phyloP scores from a whole-genome alignment of 2,113 vertebrate genomes.

The Spea bombifrons region DNA sequence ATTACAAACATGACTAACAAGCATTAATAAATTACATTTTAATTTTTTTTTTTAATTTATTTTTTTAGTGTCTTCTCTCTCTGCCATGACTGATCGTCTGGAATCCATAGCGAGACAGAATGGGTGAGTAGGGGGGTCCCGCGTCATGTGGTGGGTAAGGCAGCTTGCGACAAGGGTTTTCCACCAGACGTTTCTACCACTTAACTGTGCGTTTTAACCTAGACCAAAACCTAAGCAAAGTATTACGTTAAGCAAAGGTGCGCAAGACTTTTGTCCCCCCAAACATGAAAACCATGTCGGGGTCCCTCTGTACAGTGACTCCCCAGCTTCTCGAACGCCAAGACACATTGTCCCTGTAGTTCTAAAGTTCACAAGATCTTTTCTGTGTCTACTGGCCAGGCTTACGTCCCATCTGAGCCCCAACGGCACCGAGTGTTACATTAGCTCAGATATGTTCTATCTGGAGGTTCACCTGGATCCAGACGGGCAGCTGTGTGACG shows the following conservation, averaged over 20 bases:
- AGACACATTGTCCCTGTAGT: not conserved
- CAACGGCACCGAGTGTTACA: constrained; percentile 95
- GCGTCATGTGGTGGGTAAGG: constrained; percentile 12
- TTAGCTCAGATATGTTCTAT: constrained; percentile 98
- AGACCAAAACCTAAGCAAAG: too few relatives aligned
- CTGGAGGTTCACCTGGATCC: constrained; percentile 93
- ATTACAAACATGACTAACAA: too few relatives aligned
- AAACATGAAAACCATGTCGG: too few relatives aligned
- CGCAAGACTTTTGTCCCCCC: too few relatives aligned
- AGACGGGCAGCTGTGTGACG: constrained; percentile 86
- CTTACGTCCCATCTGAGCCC: constrained; percentile 92
- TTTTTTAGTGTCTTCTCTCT: constrained; percentile 84
- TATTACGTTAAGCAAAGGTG: too few relatives aligned
- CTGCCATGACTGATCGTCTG: constrained; percentile 94
- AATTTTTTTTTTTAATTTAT: not conserved
- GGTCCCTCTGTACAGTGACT: too few relatives aligned
- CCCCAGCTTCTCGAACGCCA: too few relatives aligned
- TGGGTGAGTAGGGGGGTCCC: constrained; percentile 70
- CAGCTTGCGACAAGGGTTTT: too few relatives aligned
- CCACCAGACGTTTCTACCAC: too few relatives aligned
- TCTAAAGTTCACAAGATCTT: too few relatives aligned
- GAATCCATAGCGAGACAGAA: constrained; percentile 96
- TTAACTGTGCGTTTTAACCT: too few relatives aligned
- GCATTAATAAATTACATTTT: too few relatives aligned
- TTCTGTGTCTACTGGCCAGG: constrained; percentile 60